These are phyloP conservation scores for Hydraecia micacea DNA, from an alignment of 2,888 invertebrate genomes.

Conservation along the genomic window DNA sequence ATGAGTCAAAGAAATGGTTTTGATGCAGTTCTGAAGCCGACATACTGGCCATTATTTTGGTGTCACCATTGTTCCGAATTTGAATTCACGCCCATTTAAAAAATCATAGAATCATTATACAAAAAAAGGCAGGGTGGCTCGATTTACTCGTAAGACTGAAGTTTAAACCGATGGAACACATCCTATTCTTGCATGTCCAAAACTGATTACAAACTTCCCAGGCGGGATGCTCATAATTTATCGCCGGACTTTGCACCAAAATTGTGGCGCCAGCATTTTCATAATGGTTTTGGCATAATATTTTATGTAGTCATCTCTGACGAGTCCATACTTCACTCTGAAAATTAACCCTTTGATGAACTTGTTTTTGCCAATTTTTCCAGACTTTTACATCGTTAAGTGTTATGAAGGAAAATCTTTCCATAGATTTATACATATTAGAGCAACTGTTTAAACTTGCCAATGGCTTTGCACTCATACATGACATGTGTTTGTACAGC, in stretches of 20 bases:
- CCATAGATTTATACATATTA: conserved; percentile 9
- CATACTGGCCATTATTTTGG: neutral
- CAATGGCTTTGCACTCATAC: conserved; percentile 14
- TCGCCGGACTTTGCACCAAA: conserved; percentile 10
- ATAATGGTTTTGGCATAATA: conserved; percentile 20
- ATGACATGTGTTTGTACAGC: conserved; percentile 27
- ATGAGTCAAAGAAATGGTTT: neutral
- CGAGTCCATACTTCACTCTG: neutral
- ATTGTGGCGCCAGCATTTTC: conserved; percentile 17
- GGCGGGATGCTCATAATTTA: conserved; percentile 39
- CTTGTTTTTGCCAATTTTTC: conserved; percentile 23
- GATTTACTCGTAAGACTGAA: neutral
- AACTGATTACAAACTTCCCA: conserved; percentile 40
- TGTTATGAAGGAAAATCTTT: conserved; percentile 14
- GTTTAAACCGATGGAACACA: conserved; percentile 4
- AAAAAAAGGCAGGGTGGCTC: neutral
- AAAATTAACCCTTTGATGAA: conserved; percentile 4
- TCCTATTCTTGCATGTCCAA: conserved; percentile 25
- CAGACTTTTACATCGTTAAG: neutral
- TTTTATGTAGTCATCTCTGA: conserved; percentile 17
- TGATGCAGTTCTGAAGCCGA: neutral
- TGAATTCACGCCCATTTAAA: neutral
- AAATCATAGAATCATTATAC: neutral
- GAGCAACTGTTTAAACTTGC: conserved; percentile 42
- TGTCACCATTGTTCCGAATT: neutral